These are phyloP conservation scores for Leptobrachium ailaonicum DNA, from an alignment of 2,113 vertebrate species.

Conservation along the genomic window DNA sequence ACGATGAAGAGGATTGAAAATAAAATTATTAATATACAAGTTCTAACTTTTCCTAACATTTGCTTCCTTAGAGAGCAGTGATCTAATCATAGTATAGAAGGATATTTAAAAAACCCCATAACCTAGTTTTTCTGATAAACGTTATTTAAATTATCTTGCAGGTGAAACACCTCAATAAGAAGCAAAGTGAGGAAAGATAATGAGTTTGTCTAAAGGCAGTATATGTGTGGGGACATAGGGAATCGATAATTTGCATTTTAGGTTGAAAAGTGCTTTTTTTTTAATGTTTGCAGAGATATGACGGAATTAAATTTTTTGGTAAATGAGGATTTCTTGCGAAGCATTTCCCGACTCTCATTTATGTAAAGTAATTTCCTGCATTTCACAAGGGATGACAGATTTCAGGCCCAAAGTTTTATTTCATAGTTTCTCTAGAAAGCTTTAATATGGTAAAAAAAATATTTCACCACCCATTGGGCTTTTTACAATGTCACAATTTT, in stretches of 20 bases:
- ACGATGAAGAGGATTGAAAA: conserved; percentile 20
- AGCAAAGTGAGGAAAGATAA: conserved; percentile 12
- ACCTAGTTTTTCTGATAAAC: conserved; percentile 27
- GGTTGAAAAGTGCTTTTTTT: background rate
- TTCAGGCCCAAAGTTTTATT: too few relatives aligned
- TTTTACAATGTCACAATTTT: too few relatives aligned
- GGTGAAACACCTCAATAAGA: conserved; percentile 35
- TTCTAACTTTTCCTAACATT: conserved; percentile 27
- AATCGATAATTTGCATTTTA: conserved; percentile 12
- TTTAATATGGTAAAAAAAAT: too few relatives aligned
- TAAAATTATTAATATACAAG: background rate
- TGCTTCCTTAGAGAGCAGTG: conserved; percentile 3
- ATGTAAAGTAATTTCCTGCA: too few relatives aligned
- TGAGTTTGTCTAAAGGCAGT: conserved; percentile 14
- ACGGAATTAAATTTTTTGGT: background rate
- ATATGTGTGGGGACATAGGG: conserved; percentile 1
- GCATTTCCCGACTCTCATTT: too few relatives aligned
- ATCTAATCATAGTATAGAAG: conserved; percentile 33
- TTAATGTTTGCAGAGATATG: background rate
- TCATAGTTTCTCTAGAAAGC: too few relatives aligned
- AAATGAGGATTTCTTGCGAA: background rate
- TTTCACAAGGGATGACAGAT: too few relatives aligned
- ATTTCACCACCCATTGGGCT: too few relatives aligned
- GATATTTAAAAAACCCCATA: conserved; percentile 10
- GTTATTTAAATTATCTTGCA: conserved; percentile 30